Evolutionary conservation across 2,797 vertebrate genomes (phyloP).

Genomic region (Paguma larvata): DNA sequence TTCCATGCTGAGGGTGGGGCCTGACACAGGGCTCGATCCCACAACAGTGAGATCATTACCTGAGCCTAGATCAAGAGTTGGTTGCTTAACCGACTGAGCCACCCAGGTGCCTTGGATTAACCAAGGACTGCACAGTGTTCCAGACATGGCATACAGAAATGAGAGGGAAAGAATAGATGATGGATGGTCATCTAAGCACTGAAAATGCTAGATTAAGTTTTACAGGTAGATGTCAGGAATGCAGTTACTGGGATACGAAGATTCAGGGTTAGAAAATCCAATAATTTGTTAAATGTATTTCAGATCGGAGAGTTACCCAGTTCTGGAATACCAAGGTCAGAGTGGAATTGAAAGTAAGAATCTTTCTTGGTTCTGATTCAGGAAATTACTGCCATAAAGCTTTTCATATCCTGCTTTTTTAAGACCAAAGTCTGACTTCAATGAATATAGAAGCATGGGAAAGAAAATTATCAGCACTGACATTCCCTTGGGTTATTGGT

Average conservation of each 20-base stretch:
- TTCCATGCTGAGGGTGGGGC: too few species aligned
- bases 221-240: neutral
- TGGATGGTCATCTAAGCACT: neutral
- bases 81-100: too few species aligned
- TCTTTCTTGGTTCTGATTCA: neutral
- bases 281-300: neutral
- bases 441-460: neutral
- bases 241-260: neutral
- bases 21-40: too few species aligned
- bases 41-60: too few species aligned
- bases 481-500: neutral
- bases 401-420: neutral
- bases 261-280: neutral
- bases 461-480: neutral
- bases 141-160: neutral
- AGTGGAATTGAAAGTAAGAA: slow-evolving; percentile 21
- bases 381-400: neutral
- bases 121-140: neutral
- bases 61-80: too few species aligned
- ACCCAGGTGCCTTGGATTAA: neutral
- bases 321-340: neutral
- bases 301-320: neutral
- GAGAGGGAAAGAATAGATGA: neutral
- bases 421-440: neutral
- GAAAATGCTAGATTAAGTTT: neutral